Evolutionary conservation across 2,113 vertebrate genomes (phyloP).

Genomic region (Cromileptes altivelis): DNA sequence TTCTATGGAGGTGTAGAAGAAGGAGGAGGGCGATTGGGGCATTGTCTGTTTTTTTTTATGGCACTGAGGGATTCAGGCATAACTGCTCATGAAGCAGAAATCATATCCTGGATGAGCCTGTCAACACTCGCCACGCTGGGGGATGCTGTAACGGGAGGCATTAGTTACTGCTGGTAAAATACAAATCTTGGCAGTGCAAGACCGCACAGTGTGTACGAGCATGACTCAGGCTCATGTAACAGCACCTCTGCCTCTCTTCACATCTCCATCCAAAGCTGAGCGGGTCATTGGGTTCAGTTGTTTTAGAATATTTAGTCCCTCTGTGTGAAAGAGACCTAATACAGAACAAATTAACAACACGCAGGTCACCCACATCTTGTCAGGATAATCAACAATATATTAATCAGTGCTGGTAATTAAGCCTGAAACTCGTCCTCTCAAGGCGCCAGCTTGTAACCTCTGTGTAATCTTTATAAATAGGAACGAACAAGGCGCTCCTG

Average conservation of each 20-base stretch:
- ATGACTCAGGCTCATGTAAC: slow-evolving; percentile 64
- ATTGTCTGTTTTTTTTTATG: slow-evolving; percentile 41
- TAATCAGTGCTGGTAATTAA: slow-evolving; percentile 10
- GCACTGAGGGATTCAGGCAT: slow-evolving; percentile 42
- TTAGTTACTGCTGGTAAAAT: slow-evolving; percentile 55
- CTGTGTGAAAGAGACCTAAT: background rate
- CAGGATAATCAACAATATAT: background rate
- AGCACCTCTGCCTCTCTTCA: slow-evolving; percentile 50
- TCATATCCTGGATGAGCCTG: slow-evolving; percentile 61
- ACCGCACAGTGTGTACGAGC: slow-evolving; percentile 50
- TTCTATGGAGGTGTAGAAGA: slow-evolving; percentile 40
- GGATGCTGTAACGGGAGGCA: slow-evolving; percentile 43
- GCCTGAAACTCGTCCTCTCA: background rate
- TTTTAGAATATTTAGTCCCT: slow-evolving; percentile 8
- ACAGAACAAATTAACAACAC: background rate
- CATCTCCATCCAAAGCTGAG: slow-evolving; percentile 44
- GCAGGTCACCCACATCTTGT: background rate
- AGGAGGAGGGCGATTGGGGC: slow-evolving; percentile 30
- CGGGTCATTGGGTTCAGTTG: slow-evolving; percentile 51
- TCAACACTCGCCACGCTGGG: slow-evolving; percentile 50
- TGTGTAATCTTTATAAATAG: slow-evolving; percentile 27
- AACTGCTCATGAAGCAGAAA: slow-evolving; percentile 54
- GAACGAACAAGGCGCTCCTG: slow-evolving; percentile 14
- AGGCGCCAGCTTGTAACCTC: slow-evolving; percentile 3
- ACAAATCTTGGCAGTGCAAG: slow-evolving; percentile 63